phyloP scores from a whole-genome alignment of 1,140 invertebrate genomes.

The Rhizoglyphus robini region DNA sequence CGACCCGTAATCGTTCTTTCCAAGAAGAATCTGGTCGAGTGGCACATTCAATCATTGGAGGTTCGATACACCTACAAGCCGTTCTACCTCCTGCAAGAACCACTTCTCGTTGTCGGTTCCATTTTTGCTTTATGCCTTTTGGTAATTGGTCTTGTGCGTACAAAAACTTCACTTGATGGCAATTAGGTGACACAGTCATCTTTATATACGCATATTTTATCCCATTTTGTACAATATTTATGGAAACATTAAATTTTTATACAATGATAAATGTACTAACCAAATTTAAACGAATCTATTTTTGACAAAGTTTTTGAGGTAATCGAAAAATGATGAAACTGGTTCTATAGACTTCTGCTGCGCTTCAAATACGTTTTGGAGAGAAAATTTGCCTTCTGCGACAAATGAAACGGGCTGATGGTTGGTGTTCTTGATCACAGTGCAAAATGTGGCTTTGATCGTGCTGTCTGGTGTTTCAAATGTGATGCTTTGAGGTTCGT shows the following conservation, averaged over 20 bases:
- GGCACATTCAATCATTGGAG: constrained; percentile 80
- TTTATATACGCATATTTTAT: neutral
- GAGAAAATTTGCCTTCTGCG: constrained; percentile 8
- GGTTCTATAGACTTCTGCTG: neutral
- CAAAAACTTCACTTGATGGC: constrained; percentile 4
- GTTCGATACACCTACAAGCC: constrained; percentile 78
- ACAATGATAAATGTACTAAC: neutral
- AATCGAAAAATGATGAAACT: neutral
- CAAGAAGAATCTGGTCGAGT: constrained; percentile 83
- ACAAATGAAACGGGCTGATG: neutral
- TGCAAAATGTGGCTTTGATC: constrained; percentile 2
- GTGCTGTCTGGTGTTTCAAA: neutral
- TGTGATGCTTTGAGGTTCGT: neutral
- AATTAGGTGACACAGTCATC: neutral
- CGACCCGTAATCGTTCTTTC: constrained; percentile 69
- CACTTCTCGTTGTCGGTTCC: constrained; percentile 62
- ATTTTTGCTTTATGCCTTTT: constrained; percentile 78
- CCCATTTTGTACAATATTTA: neutral
- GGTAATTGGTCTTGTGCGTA: constrained; percentile 80
- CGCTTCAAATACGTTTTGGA: constrained; percentile 8
- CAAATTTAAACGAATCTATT: neutral
- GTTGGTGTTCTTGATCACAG: neutral
- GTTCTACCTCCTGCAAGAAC: constrained; percentile 68
- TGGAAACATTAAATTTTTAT: neutral
- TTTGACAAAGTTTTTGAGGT: neutral